phyloP scores from a whole-genome alignment of 2,888 invertebrate species.

The Pandemis heparana region DNA sequence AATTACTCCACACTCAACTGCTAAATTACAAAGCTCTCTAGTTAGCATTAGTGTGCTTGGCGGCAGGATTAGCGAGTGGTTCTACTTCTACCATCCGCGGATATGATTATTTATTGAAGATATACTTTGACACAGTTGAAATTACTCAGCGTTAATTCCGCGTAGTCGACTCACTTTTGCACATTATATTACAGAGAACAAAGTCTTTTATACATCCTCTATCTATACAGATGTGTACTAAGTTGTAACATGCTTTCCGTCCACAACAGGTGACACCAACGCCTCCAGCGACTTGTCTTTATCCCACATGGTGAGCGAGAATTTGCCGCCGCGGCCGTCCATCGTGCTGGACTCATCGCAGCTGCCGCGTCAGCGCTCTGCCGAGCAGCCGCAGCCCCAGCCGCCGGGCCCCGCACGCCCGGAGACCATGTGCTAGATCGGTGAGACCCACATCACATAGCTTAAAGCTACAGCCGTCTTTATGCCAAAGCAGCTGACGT shows the following conservation, averaged over 20 bases:
- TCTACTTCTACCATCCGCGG: no score
- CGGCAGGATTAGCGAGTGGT: no score
- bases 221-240: neutral
- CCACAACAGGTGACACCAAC: slow-evolving; percentile 77
- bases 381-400: slow-evolving; percentile 69
- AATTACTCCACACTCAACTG: no score
- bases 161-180: no score
- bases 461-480: neutral
- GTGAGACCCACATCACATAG: neutral
- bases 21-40: no score
- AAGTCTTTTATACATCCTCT: no score
- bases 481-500: no score
- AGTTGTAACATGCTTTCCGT: neutral
- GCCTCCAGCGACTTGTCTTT: slow-evolving; percentile 81
- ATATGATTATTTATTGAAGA: no score
- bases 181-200: no score
- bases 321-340: slow-evolving; percentile 78
- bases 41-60: no score
- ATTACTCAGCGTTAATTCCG: no score
- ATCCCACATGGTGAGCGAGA: slow-evolving; percentile 83
- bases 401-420: slow-evolving; percentile 73
- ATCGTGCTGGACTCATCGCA: slow-evolving; percentile 83
- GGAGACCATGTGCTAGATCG: slow-evolving; percentile 78
- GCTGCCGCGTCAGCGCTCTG: slow-evolving; percentile 79
- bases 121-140: no score